Conservation (phyloP, 2,113 vertebrate genomes). For the Bufo bufo region DNA sequence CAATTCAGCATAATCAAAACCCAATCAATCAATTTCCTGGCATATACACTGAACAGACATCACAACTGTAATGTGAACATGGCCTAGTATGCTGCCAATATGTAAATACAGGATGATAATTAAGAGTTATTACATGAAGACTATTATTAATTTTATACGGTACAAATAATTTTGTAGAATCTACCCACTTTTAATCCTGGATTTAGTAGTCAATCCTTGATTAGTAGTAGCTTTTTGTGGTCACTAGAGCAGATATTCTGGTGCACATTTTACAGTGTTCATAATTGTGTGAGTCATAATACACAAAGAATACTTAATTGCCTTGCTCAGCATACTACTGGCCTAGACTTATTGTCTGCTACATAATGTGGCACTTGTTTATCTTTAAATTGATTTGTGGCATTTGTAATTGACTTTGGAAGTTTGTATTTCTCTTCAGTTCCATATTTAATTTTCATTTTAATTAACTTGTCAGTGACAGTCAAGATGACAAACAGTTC, state of each 20-base stretch:
- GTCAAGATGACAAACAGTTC: constrained; percentile 1
- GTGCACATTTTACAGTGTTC: neutral
- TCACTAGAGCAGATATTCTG: neutral
- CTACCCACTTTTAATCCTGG: neutral
- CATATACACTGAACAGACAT: no score
- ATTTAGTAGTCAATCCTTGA: neutral
- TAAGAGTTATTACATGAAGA: neutral
- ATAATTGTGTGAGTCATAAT: constrained; percentile 12
- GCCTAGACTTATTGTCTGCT: constrained; percentile 48
- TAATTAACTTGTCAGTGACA: constrained; percentile 38
- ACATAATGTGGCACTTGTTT: constrained; percentile 47
- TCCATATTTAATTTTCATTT: constrained; percentile 38
- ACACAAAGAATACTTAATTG: constrained; percentile 31
- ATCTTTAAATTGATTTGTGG: constrained; percentile 32
- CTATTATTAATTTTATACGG: neutral
- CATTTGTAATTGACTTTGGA: constrained; percentile 22
- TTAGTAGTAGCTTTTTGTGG: neutral
- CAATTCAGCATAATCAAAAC: no score
- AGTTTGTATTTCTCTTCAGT: neutral
- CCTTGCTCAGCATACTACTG: neutral
- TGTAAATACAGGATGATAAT: no score
- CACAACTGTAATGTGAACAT: no score
- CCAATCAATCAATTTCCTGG: no score
- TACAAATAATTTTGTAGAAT: neutral
- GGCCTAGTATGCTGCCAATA: no score